phyloP scores from a whole-genome alignment of 2,113 vertebrate genomes.

The Rhodinocichla rosea region DNA sequence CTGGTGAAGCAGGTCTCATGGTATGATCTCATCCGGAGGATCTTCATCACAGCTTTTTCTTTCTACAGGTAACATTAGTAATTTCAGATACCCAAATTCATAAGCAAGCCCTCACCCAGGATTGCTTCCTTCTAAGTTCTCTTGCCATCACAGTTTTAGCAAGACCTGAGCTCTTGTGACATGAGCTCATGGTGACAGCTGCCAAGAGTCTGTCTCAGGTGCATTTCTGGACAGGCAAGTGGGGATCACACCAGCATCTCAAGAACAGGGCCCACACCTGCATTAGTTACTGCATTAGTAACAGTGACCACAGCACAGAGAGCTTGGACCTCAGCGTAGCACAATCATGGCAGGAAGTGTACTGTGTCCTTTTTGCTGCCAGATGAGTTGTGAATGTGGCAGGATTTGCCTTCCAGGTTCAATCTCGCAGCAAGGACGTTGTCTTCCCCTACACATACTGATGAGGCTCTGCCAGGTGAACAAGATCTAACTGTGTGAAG shows the following conservation, averaged over 20 bases:
- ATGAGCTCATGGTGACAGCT: neutral
- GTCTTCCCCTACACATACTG: neutral
- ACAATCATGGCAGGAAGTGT: neutral
- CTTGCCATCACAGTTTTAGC: neutral
- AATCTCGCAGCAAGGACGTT: neutral
- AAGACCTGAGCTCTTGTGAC: neutral
- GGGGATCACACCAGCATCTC: fast-evolving
- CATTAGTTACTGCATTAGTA: neutral
- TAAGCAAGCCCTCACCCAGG: neutral
- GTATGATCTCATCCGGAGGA: neutral
- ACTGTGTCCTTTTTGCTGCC: neutral
- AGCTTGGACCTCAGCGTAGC: neutral
- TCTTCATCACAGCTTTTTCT: neutral
- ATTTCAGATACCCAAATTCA: neutral
- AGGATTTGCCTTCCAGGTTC: neutral
- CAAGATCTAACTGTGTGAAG: neutral
- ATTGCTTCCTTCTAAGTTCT: neutral
- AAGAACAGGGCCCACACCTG: neutral
- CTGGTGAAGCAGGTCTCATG: neutral
- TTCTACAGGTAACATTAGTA: neutral
- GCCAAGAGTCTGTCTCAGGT: neutral
- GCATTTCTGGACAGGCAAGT: neutral
- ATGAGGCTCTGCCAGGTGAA: neutral
- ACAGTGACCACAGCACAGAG: neutral
- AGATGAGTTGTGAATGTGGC: neutral